phyloP scores from a whole-genome alignment of 2,888 invertebrate genomes.

The Galeopsomyia nigrocyanea region DNA sequence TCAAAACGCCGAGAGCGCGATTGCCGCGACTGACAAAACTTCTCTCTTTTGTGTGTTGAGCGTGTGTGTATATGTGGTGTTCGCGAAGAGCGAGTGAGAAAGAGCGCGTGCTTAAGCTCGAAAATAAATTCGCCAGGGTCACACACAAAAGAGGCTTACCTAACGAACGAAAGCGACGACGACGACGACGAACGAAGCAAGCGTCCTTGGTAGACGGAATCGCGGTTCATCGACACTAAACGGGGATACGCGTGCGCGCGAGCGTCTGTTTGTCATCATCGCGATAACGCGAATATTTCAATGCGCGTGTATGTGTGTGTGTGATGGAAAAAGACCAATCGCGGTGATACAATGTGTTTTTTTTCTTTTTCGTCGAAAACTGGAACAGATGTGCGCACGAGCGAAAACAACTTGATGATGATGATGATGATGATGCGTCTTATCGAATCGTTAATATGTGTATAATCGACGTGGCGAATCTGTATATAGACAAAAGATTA shows the following conservation, averaged over 20 bases:
- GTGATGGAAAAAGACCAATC: no score
- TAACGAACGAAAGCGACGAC: slow-evolving; percentile 48
- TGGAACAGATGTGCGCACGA: no score
- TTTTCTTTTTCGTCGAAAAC: no score
- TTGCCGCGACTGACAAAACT: neutral
- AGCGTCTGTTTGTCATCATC: slow-evolving; percentile 16
- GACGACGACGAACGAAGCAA: slow-evolving; percentile 17
- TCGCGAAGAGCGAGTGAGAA: no score
- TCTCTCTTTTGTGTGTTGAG: neutral
- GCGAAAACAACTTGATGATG: no score
- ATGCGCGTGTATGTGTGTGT: no score
- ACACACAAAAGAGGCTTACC: slow-evolving; percentile 25
- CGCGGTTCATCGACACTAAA: slow-evolving; percentile 65
- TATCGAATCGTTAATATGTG: no score
- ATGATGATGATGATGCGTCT: no score
- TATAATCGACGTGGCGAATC: no score
- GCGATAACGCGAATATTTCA: slow-evolving; percentile 15
- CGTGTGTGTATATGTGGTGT: no score
- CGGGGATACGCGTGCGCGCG: slow-evolving; percentile 60
- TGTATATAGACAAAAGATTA: no score
- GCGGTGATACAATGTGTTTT: neutral
- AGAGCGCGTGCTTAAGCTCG: slow-evolving; percentile 7
- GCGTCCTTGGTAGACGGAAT: slow-evolving; percentile 66
- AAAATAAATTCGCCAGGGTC: slow-evolving; percentile 45
- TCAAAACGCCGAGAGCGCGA: slow-evolving; percentile 9